A percentile compares a stretch with the other conserved stretches of the same genome.
Evolutionary conservation across 2,888 invertebrate genomes (phyloP).

Genomic region (Drosophila tanythrix): DNA sequence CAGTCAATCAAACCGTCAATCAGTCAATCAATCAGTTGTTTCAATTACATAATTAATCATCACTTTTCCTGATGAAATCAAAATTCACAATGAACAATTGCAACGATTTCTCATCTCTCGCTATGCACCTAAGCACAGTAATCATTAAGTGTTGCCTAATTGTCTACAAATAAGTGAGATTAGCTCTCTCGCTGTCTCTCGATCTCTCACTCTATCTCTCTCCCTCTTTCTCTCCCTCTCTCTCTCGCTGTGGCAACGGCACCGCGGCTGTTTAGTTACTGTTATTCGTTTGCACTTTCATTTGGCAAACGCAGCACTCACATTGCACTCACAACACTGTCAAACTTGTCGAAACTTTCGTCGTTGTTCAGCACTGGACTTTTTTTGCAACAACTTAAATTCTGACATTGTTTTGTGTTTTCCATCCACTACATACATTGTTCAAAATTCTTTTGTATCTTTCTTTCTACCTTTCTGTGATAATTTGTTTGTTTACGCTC

Average conservation of each 20-base stretch:
- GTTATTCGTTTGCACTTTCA: slow-evolving; percentile 30
- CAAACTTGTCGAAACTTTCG: slow-evolving; percentile 22
- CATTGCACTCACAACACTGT: slow-evolving; percentile 48
- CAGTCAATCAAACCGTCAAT: slow-evolving; percentile 27
- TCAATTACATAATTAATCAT: not conserved
- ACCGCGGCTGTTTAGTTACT: slow-evolving; percentile 39
- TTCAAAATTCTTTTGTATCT: slow-evolving; percentile 9
- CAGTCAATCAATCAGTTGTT: slow-evolving; percentile 10
- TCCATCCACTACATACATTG: slow-evolving; percentile 34
- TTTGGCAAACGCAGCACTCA: slow-evolving; percentile 49
- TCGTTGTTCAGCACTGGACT: slow-evolving; percentile 38
- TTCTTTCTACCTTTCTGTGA: slow-evolving; percentile 59
- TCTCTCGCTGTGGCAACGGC: not conserved
- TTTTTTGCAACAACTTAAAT: slow-evolving; percentile 19
- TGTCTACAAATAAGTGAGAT: slow-evolving; percentile 9
- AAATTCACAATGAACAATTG: not conserved
- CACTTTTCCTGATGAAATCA: not conserved
- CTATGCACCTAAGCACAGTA: not conserved
- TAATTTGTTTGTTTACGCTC: slow-evolving; percentile 71
- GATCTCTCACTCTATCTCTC: not conserved
- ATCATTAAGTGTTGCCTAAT: slow-evolving; percentile 5
- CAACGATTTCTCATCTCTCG: not conserved
- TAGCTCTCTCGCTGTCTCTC: not conserved
- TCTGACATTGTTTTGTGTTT: slow-evolving; percentile 62
- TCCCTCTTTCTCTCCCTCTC: not conserved